Base-by-base conservation (phyloP, 1,140 invertebrate genomes). In the Psilanteris sp. region DNA sequence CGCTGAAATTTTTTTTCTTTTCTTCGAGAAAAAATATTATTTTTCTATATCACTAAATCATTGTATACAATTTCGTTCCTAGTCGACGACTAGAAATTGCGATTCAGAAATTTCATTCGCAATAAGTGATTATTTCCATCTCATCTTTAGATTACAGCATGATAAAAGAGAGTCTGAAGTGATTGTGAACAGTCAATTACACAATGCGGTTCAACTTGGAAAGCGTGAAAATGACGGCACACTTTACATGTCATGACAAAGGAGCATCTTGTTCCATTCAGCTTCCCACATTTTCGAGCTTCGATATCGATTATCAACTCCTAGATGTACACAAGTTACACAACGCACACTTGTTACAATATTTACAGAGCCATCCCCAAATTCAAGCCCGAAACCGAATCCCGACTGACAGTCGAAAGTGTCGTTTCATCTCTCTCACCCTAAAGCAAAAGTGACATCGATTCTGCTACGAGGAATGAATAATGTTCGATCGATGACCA, bases 281-380 rank as follows among this genome's bases (percentile, higher is more conserved):
- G 57, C 72, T 29, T 50, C 64, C 59, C 37, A 43, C 54, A 27
- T 34, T 67, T 67, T 50, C 32, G 22, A 62, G 48, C 41, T 41
- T 52, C 29, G 59, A 67, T 81, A 81, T 81, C 77, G 78, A 80
- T 80, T 81, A 72, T 78, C 67, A 71, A 73, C 72, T 66, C 55
- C 9, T 70, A 29, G 24, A 77, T 77, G 71, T 73, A 77, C 52
- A 67, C 66, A 68, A 73, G 57, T 76, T 72, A 62, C 57, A 72
- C 68, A 68, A 59, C 79, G 80, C 85, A 86, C 85, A 87, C 86
- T 87, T 87, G 85, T 87, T 87, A 87, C 86, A 87, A 87, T 87
- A 87, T 87, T 87, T 87, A 85, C 85, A 81, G 80, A 86, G 79
- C 73, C 83, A 78, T 82, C 82, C 78, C 79, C 73, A 62, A 74